A percentile compares a stretch with the other conserved stretches of the same genome.
These are phyloP conservation scores for Anthonomus grandis DNA, from an alignment of 1,140 invertebrate genomes.

Conservation along the genomic window DNA sequence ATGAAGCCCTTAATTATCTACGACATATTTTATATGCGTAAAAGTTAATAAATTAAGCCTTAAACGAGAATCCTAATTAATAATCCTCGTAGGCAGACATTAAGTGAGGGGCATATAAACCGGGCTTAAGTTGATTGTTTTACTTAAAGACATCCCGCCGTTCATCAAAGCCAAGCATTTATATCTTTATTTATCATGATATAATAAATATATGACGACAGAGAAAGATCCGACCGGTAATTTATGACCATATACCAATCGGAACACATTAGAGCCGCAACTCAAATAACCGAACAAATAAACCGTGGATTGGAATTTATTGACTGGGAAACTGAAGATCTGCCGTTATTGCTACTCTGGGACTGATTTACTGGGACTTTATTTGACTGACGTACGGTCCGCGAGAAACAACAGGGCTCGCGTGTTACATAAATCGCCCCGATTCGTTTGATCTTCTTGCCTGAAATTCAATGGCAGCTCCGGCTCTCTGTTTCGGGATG, in stretches of 20 bases:
- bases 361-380: constrained; percentile 22
- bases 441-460: constrained; percentile 18
- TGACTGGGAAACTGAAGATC: constrained; percentile 21
- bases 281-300: constrained; percentile 21
- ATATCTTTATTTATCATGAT: constrained; percentile 1
- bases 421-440: constrained; percentile 22
- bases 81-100: too few relatives aligned
- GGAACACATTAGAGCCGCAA: constrained; percentile 25
- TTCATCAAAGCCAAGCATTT: too few relatives aligned
- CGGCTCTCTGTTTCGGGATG: constrained; percentile 21
- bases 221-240: background rate
- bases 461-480: constrained; percentile 19
- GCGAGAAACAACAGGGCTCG: constrained; percentile 22
- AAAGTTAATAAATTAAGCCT: too few relatives aligned
- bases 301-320: constrained; percentile 16
- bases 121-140: too few relatives aligned
- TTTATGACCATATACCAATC: constrained; percentile 14
- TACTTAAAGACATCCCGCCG: too few relatives aligned
- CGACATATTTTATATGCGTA: too few relatives aligned
- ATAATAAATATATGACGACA: background rate
- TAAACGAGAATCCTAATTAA: too few relatives aligned
- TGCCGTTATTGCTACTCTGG: constrained; percentile 17
- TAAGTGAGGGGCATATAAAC: too few relatives aligned
- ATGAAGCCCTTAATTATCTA: too few relatives aligned
- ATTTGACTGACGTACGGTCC: constrained; percentile 24